Percentiles rank a stretch among this genome's conserved stretches.
phyloP scores from a whole-genome alignment of 2,888 invertebrate species.

The Lithophane ornitopus region DNA sequence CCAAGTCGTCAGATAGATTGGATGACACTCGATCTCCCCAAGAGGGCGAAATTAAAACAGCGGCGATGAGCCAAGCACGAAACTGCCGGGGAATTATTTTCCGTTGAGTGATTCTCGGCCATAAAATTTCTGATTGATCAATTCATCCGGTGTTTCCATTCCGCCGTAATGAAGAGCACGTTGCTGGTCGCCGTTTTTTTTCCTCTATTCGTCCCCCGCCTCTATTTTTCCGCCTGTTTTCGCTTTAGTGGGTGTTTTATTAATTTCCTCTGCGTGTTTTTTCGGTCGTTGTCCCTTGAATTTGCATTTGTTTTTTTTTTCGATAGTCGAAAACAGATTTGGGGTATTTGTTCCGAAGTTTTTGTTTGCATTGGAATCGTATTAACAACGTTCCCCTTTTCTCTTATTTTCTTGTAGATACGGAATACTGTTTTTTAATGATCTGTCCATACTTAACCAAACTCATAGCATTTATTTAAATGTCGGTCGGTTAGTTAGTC shows the following conservation, averaged over 20 bases:
- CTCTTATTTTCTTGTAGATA: background rate
- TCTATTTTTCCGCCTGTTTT: slow-evolving; percentile 89
- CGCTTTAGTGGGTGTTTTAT: slow-evolving; percentile 89
- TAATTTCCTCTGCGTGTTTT: slow-evolving; percentile 82
- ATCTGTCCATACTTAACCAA: background rate
- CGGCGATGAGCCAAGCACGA: slow-evolving; percentile 88
- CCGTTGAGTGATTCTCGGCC: slow-evolving; percentile 90
- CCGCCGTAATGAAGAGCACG: slow-evolving; percentile 88
- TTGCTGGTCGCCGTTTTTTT: slow-evolving; percentile 82
- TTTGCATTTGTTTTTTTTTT: slow-evolving; percentile 65
- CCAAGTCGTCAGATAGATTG: slow-evolving; percentile 89
- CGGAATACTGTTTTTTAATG: background rate
- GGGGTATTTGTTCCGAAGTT: slow-evolving; percentile 60
- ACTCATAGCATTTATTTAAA: too few relatives aligned
- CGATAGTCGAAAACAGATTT: slow-evolving; percentile 83
- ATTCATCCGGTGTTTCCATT: slow-evolving; percentile 89
- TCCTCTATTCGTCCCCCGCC: slow-evolving; percentile 74
- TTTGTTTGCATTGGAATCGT: slow-evolving; percentile 39
- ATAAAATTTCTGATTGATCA: slow-evolving; percentile 91
- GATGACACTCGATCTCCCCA: slow-evolving; percentile 90
- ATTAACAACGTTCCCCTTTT: slow-evolving; percentile 10
- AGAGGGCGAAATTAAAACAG: slow-evolving; percentile 90
- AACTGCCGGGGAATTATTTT: slow-evolving; percentile 88
- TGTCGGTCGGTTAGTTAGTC: too few relatives aligned
- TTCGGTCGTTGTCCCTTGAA: slow-evolving; percentile 69